Evolutionary conservation across 1,140 invertebrate genomes (phyloP), one percentile per base, ranked within the genome.

Genomic region (Phymastichus coffea): DNA sequence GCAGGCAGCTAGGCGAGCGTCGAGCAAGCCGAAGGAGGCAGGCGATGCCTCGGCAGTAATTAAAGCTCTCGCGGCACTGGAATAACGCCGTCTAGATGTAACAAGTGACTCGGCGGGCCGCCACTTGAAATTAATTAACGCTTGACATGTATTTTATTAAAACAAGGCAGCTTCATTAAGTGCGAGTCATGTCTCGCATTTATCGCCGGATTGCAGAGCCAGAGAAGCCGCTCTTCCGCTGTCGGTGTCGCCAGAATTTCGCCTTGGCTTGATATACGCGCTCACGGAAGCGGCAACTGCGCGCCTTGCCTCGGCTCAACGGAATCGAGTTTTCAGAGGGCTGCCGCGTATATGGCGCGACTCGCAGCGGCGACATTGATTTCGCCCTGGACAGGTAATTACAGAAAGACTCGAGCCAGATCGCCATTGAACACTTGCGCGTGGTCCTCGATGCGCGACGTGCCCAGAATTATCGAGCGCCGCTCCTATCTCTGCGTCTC

Each of bases 351-450:
- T 10, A 28, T n/a, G 26, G 33, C 40, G 37, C n/a, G 28, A 51
- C 35, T 17, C 14, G 35, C 49, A 40, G 3, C 30, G 30, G 30
- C 30, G 67, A 68, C 66, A 69, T 70, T 67, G 66, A 71, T 67
- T 70, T 72, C 71, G 64, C 59, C 63, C 66, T 57, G 62, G 66
- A 69, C 69, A 68, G 66, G 63, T 70, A 70, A 74, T 75, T 72
- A 71, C 68, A 55, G 53, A 48, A 66, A 52, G 10, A 23, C 19
- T 15, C 54, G 63, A n/a, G n/a, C n/a, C n/a, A n/a, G n/a, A n/a
- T n/a, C n/a, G n/a, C n/a, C n/a, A n/a, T n/a, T n/a, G n/a, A n/a
- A n/a, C n/a, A n/a, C n/a, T n/a, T n/a, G n/a, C n/a, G n/a, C n/a
- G n/a, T n/a, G n/a, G n/a, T n/a, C n/a, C n/a, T n/a, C n/a, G 57